A percentile compares a stretch with the other conserved stretches of the same genome.
Conservation (phyloP, 2,888 invertebrate genomes). For the Pseudolycoriella hygida region DNA sequence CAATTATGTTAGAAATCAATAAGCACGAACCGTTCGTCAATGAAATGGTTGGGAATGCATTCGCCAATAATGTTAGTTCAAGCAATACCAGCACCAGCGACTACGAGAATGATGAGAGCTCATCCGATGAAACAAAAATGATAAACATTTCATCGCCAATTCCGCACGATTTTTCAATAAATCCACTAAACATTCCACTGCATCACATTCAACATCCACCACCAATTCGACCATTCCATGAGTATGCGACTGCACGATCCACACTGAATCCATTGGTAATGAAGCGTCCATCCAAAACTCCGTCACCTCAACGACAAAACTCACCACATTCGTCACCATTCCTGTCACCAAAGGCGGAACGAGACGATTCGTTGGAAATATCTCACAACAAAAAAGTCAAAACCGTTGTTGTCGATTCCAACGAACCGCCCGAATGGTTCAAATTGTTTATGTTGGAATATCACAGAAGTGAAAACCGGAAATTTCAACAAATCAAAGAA, state of each 20-base stretch:
- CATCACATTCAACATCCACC: neutral
- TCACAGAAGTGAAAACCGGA: neutral
- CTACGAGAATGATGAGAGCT: neutral
- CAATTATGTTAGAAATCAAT: constrained; percentile 1
- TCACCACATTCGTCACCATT: neutral
- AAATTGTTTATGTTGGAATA: neutral
- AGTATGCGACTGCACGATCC: too few relatives aligned
- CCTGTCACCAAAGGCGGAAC: neutral
- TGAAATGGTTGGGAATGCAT: neutral
- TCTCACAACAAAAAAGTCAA: neutral
- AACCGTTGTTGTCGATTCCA: neutral
- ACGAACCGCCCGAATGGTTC: neutral
- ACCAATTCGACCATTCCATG: neutral
- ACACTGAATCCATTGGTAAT: neutral
- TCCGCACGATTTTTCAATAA: neutral
- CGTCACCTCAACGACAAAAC: neutral
- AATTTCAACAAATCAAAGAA: neutral
- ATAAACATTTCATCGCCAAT: neutral
- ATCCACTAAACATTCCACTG: neutral
- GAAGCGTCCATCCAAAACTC: neutral
- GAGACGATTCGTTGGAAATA: neutral
- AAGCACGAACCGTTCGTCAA: constrained; percentile 1
- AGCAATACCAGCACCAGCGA: constrained; percentile 1
- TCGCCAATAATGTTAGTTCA: neutral
- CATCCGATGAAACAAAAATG: neutral